phyloP scores from a whole-genome alignment of 1,140 invertebrate genomes.

The Oppia nitens region DNA sequence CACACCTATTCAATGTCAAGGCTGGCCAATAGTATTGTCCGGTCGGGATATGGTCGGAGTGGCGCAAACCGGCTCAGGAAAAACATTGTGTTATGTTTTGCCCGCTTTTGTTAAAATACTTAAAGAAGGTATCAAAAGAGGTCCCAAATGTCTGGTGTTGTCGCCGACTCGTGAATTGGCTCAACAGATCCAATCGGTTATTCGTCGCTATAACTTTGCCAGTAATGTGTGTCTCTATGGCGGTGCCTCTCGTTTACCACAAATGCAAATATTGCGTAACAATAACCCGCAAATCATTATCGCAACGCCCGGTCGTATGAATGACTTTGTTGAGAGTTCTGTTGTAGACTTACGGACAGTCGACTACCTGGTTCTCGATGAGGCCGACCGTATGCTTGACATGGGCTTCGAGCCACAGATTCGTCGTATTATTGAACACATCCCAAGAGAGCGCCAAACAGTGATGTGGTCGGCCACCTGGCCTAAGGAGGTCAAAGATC shows the following conservation, averaged over 20 bases:
- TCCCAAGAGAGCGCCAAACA: constrained; percentile 27
- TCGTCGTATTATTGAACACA: constrained; percentile 38
- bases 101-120: constrained; percentile 28
- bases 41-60: constrained; percentile 83
- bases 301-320: constrained; percentile 76
- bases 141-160: constrained; percentile 42
- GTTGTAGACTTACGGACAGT: constrained; percentile 36
- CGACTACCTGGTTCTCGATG: constrained; percentile 32
- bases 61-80: constrained; percentile 80
- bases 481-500: constrained; percentile 34
- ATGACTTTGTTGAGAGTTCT: constrained; percentile 61
- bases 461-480: constrained; percentile 25
- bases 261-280: constrained; percentile 27
- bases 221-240: constrained; percentile 94
- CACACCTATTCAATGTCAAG: constrained; percentile 56
- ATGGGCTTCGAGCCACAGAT: constrained; percentile 42
- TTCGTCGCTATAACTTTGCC: constrained; percentile 82
- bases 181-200: constrained; percentile 98
- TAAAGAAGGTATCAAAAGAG: background rate
- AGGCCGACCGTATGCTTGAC: constrained; percentile 40
- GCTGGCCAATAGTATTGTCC: constrained; percentile 78
- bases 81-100: constrained; percentile 52
- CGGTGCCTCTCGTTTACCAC: constrained; percentile 68
- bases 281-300: constrained; percentile 76
- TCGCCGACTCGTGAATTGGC: constrained; percentile 97